Percentiles rank a stretch among this genome's conserved stretches.
phyloP scores from a whole-genome alignment of 2,797 vertebrate species.

The Holocentrus rufus region DNA sequence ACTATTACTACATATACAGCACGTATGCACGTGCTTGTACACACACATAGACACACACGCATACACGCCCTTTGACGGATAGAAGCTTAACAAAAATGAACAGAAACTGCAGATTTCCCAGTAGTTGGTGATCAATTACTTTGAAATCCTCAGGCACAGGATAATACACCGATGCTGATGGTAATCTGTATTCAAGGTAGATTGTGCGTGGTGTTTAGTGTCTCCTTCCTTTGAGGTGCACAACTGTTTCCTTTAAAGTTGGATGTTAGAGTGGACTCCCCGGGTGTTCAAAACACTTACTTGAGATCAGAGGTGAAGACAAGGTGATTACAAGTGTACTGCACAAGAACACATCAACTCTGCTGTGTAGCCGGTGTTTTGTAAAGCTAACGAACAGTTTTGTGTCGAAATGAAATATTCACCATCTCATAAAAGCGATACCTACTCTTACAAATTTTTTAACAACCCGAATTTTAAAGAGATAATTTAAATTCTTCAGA shows the following conservation, averaged over 20 bases:
- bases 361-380: constrained; percentile 1
- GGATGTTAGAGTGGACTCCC: constrained; percentile 15
- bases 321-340: constrained; percentile 46
- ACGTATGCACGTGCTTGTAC: neutral
- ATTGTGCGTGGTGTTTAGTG: neutral
- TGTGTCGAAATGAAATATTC: constrained; percentile 8
- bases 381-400: neutral
- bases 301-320: constrained; percentile 42
- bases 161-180: neutral
- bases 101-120: neutral
- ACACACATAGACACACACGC: constrained; percentile 10
- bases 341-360: constrained; percentile 13
- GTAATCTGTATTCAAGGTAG: constrained; percentile 19
- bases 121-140: constrained; percentile 19
- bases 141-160: neutral
- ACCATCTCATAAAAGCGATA: too few relatives aligned
- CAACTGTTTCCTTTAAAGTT: constrained; percentile 31
- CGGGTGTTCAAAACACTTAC: constrained; percentile 13
- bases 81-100: neutral
- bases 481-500: too few relatives aligned
- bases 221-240: constrained; percentile 18
- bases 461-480: too few relatives aligned
- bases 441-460: too few relatives aligned
- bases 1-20: constrained; percentile 5
- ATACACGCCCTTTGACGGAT: neutral